phyloP scores from a whole-genome alignment of 2,888 invertebrate genomes.

The Steinernema scapterisci region DNA sequence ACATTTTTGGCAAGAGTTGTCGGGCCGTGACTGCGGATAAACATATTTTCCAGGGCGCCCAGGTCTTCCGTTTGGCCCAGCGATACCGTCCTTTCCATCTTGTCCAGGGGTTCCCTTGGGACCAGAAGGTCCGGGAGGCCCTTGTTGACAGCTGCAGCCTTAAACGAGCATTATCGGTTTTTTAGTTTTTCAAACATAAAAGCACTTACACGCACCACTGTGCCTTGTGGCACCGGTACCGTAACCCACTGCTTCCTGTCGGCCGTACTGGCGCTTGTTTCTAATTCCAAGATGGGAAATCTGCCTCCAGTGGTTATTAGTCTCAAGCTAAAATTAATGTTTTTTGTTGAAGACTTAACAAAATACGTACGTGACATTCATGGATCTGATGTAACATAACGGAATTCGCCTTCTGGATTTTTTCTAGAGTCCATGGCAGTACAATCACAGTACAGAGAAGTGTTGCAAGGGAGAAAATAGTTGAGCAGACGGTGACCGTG shows the following conservation, averaged over 20 bases:
- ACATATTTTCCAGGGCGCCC: conserved; percentile 43
- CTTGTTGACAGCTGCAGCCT: conserved; percentile 58
- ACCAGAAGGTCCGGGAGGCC: conserved; percentile 48
- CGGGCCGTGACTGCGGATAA: conserved; percentile 42
- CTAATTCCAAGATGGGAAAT: conserved; percentile 42
- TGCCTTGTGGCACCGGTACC: background rate
- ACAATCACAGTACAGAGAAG: conserved; percentile 44
- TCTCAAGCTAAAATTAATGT: conserved; percentile 43
- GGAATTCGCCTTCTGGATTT: conserved; percentile 48
- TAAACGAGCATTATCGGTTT: conserved; percentile 23
- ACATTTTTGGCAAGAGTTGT: conserved; percentile 56
- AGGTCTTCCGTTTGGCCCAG: conserved; percentile 46
- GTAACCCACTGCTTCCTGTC: background rate
- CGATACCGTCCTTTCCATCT: conserved; percentile 43
- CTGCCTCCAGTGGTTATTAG: conserved; percentile 46
- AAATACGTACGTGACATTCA: conserved; percentile 47
- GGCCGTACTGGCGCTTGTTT: conserved; percentile 41
- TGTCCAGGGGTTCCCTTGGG: conserved; percentile 38
- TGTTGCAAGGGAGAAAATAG: conserved; percentile 46
- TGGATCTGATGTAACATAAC: conserved; percentile 48
- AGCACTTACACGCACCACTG: background rate
- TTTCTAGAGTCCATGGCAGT: conserved; percentile 50
- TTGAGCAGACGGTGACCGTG: conserved; percentile 41
- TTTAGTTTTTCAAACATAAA: background rate
- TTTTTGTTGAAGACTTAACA: background rate